Evolutionary conservation across 2,797 vertebrate species (phyloP), one percentile per base, ranked within the genome.

Genomic region (Eptatretus atami): DNA sequence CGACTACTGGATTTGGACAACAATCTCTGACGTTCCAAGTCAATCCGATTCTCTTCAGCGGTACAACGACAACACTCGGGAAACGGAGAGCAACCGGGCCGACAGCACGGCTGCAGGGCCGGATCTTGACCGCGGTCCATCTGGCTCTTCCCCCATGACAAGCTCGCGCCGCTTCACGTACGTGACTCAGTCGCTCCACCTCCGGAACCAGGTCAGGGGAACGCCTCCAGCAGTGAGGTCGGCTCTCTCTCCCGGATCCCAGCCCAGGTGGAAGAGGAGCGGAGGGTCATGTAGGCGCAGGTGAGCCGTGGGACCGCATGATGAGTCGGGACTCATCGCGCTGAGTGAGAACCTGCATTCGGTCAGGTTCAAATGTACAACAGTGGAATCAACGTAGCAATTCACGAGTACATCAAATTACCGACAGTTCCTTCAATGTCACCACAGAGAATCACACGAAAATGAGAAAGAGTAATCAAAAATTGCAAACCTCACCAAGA

Each of bases 201-300:
- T 77, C 67, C 1, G n/a, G 66, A 53, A 74, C 71, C 11, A 74
- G 61, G 25, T 81, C 76, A 0, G 73, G 25, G 65, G 53, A 1
- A 64, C 66, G 0, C 2, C 0, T 0, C 67, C 52, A 4, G 4
- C 64, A 15, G 77, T 57, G 1, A 90, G 76, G 53, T 80, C 70
- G 66, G 88, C 92, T 71, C 80, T 77, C 76, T 96, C 87, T 0
- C 80, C 81, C 0, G 86, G 86, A 69, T 96, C 88, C 1, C 72
- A 67, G n/a, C 86, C 80, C 67, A 96, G 68, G 74, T 96, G 75
- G 54, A 82, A 92, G 52, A 95, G 73, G 66, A 94, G 74, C 0
- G 86, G 88, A 3, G 88, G 88, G 53, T 80, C 68, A 1, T 86
- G 82, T 24, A 71, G 15, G 3, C 73, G 78, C 25, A 83, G 72